phyloP scores from a whole-genome alignment of 2,888 invertebrate genomes.

The Xestia ashworthii region DNA sequence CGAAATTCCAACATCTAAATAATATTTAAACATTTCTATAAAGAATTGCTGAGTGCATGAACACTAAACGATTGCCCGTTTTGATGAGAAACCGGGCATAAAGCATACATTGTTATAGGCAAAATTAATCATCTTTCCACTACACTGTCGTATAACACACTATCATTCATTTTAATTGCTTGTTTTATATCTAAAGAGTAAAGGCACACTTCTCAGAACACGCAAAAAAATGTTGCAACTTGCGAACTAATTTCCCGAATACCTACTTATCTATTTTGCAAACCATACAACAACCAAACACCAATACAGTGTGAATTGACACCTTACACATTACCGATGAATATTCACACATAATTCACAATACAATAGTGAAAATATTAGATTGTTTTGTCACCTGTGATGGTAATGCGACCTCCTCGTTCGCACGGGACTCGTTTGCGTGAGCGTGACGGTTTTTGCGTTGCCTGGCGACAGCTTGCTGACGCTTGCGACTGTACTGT shows the following conservation, averaged over 20 bases:
- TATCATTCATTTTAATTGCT: not conserved
- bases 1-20: too few relatives aligned
- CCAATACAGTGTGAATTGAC: constrained; percentile 26
- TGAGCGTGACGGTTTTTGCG: constrained; percentile 84
- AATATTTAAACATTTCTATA: not conserved
- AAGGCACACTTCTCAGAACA: not conserved
- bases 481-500: constrained; percentile 82
- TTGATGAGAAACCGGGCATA: not conserved
- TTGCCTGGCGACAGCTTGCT: constrained; percentile 88
- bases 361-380: constrained; percentile 30
- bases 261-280: constrained; percentile 15
- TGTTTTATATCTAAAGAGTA: not conserved
- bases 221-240: not conserved
- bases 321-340: constrained; percentile 35
- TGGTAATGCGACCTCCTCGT: constrained; percentile 88
- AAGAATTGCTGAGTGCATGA: not conserved
- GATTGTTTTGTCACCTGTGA: constrained; percentile 79
- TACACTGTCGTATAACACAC: not conserved
- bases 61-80: not conserved
- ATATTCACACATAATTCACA: constrained; percentile 50
- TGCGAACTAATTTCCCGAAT: not conserved
- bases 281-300: constrained; percentile 24
- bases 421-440: constrained; percentile 88
- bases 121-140: not conserved
- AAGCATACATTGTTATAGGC: not conserved